Conservation (phyloP, 2,797 vertebrate genomes). For the Cottoperca gobio region DNA sequence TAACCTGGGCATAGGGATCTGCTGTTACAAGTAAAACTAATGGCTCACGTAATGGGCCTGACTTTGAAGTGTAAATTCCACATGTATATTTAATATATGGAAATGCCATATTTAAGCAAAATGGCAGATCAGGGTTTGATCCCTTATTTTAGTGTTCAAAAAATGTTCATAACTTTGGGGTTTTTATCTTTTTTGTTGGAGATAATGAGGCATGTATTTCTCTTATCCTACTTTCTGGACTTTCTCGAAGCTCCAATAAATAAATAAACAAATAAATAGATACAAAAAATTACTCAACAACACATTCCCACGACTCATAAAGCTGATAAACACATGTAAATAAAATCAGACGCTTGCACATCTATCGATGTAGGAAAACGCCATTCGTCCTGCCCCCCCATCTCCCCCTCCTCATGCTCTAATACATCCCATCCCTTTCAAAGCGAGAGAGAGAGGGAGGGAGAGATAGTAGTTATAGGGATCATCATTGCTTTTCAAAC, state of each 20-base stretch:
- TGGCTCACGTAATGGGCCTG: constrained; percentile 93
- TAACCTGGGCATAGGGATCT: constrained; percentile 90
- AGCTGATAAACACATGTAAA: constrained; percentile 91
- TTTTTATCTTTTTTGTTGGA: constrained; percentile 36
- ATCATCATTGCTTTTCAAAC: constrained; percentile 93
- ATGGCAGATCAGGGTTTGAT: constrained; percentile 71
- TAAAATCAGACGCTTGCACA: constrained; percentile 87
- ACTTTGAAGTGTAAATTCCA: constrained; percentile 98
- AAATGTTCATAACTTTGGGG: constrained; percentile 45
- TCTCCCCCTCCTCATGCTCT: background rate
- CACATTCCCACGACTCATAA: constrained; percentile 82
- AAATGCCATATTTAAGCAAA: constrained; percentile 86
- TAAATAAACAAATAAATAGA: constrained; percentile 25
- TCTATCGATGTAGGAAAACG: constrained; percentile 88
- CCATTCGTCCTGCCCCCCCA: constrained; percentile 70
- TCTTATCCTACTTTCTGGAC: constrained; percentile 27
- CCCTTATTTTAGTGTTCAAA: constrained; percentile 55
- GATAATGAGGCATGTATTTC: constrained; percentile 41
- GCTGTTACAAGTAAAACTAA: constrained; percentile 91
- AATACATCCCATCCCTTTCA: constrained; percentile 57
- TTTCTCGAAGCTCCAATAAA: constrained; percentile 33
- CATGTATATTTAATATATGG: constrained; percentile 97
- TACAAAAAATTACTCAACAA: constrained; percentile 76
- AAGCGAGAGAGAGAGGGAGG: constrained; percentile 15
- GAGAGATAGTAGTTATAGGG: constrained; percentile 46